phyloP scores from a whole-genome alignment of 2,888 invertebrate species.

The Phengaris arion region DNA sequence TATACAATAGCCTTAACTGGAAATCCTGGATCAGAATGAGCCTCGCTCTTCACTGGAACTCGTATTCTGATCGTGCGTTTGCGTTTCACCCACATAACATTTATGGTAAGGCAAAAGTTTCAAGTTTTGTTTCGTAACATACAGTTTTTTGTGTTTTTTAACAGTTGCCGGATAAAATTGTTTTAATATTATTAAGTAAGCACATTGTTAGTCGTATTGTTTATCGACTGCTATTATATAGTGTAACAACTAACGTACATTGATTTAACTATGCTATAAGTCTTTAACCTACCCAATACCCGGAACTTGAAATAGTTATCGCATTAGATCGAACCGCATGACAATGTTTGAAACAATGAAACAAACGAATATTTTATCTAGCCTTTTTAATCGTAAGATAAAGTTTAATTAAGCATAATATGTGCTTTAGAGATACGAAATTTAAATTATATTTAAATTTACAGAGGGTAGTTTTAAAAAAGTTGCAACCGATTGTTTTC shows the following conservation, averaged over 20 bases:
- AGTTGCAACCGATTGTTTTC: too few species aligned
- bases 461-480: not conserved
- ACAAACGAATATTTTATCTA: not conserved
- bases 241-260: not conserved
- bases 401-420: not conserved
- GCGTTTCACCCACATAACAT: slow-evolving; percentile 72
- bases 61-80: slow-evolving; percentile 56
- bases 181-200: slow-evolving; percentile 22
- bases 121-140: slow-evolving; percentile 70
- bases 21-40: slow-evolving; percentile 67
- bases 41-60: slow-evolving; percentile 57
- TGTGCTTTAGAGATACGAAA: not conserved
- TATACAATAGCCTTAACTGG: slow-evolving; percentile 71
- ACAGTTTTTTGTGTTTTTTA: slow-evolving; percentile 39
- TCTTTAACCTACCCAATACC: not conserved
- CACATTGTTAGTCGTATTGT: not conserved
- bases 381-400: not conserved
- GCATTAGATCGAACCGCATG: not conserved
- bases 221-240: not conserved
- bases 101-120: slow-evolving; percentile 76
- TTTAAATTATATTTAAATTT: not conserved
- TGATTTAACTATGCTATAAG: not conserved
- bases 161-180: slow-evolving; percentile 32
- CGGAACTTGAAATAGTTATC: not conserved
- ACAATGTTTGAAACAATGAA: not conserved